Base-by-base conservation (phyloP, 2,888 invertebrate genomes). In the Sturmia bella region DNA sequence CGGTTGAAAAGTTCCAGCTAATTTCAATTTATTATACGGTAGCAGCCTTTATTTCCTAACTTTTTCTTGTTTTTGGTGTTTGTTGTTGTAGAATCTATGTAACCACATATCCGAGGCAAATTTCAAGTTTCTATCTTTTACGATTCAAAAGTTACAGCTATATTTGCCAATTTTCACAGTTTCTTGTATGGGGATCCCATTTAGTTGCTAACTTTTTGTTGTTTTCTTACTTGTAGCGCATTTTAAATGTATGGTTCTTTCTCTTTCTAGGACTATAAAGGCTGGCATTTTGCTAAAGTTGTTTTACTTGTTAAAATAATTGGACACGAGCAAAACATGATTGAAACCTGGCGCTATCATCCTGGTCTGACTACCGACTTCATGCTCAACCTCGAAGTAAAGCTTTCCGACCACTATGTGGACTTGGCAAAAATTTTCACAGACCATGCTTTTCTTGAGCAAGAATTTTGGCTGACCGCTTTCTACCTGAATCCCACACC, bases 401-500 rank as follows among this genome's bases (percentile, higher is more conserved):
- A 88, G 19, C 84, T 90, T 2, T 86, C 90, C 0, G 73, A 84
- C 0, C 88, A 87, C 66, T 90, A 87, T 79, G 87, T 86, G 3
- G 89, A 90, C 64, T 84, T 90, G 27, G 90, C 90, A 0, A 86
- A 85, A 39, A 86, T 88, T 1, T 89, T 90, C 15, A 82, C 85
- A 3, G 89, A 88, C 6, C 86, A 87, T 56, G 85, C 78, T 0
- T 89, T 89, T 61, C 85, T 90, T 81, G 89, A 90, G 56, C 89
- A 90, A 1, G 90, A 90, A 64, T 88, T 89, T 17, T 90, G 90
- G 90, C 64, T 90, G 0, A 90, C 90, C 0, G 87, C 90, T 0
- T 90, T 90, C 79, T 90, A 90, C 37, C 78, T 90, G 13, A 83
- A 89, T 84, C 90, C 90, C 1, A 87, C 85, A 9, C 45, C 84